These are phyloP conservation scores for Struthio camelus DNA, from an alignment of 2,113 vertebrate genomes.

Conservation along the genomic window DNA sequence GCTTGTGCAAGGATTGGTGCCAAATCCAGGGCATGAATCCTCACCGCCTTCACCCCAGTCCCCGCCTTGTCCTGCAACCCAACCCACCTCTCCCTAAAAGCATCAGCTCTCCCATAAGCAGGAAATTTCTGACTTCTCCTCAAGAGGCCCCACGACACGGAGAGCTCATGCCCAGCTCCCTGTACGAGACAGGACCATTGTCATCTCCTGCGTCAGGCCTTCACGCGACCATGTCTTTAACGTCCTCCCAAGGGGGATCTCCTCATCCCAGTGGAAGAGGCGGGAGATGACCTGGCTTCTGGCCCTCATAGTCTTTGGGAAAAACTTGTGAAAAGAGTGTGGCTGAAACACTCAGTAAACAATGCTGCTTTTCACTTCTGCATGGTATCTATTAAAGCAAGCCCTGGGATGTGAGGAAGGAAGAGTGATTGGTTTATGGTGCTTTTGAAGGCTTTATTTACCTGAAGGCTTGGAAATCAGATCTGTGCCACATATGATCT, in stretches of 20 bases:
- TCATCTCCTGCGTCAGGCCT: neutral
- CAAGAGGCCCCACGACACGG: no score
- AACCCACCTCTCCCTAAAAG: no score
- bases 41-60: neutral
- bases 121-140: no score
- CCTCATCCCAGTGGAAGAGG: neutral
- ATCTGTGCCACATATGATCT: neutral
- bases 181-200: neutral
- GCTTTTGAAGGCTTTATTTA: conserved; percentile 41
- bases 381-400: conserved; percentile 35
- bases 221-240: neutral
- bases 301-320: neutral
- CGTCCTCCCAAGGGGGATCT: neutral
- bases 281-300: neutral
- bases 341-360: neutral
- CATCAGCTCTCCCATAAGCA: no score
- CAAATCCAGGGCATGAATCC: neutral
- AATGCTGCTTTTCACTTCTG: neutral
- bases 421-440: neutral
- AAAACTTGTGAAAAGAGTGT: rapidly evolving
- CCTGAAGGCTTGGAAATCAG: conserved; percentile 15
- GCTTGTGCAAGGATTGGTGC: neutral
- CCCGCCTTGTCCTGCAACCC: neutral
- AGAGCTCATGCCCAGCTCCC: neutral
- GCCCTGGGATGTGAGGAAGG: neutral